A percentile compares a stretch with the other conserved stretches of the same genome.
These are phyloP conservation scores for Melieria crassipennis DNA, from an alignment of 2,888 invertebrate genomes.

Conservation along the genomic window DNA sequence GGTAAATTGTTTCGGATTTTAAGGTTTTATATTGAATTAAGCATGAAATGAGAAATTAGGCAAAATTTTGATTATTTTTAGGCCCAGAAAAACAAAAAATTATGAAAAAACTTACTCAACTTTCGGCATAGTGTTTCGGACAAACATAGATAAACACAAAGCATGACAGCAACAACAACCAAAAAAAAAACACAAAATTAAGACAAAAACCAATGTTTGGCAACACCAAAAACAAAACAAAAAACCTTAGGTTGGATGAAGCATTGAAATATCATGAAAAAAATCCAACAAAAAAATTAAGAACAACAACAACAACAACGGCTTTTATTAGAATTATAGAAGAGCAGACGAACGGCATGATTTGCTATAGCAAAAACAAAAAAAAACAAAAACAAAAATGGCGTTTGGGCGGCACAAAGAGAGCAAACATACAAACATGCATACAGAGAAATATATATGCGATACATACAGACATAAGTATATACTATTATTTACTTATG, in stretches of 20 bases:
- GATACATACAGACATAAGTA: too few relatives aligned
- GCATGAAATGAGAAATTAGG: conserved; percentile 46
- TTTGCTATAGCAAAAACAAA: conserved; percentile 43
- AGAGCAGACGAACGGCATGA: conserved; percentile 48
- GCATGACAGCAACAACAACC: conserved; percentile 34
- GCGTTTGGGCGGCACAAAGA: conserved; percentile 35
- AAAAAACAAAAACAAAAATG: conserved; percentile 39
- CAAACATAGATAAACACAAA: conserved; percentile 36
- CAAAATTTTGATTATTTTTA: conserved; percentile 61
- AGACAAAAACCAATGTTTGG: conserved; percentile 26
- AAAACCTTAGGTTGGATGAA: conserved; percentile 4
- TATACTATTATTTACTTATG: too few relatives aligned
- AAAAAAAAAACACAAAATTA: conserved; percentile 41
- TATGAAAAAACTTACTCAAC: conserved; percentile 41
- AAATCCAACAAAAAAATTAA: conserved; percentile 47
- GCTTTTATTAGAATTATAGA: conserved; percentile 61
- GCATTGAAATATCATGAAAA: neutral
- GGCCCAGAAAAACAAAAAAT: conserved; percentile 49
- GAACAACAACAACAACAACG: conserved; percentile 45
- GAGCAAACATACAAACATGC: conserved; percentile 2
- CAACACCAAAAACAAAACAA: conserved; percentile 46
- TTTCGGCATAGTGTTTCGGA: conserved; percentile 47
- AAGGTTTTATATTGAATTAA: conserved; percentile 49
- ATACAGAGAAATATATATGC: too few relatives aligned
- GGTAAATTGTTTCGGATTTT: conserved; percentile 56